Evolutionary conservation across 2,888 invertebrate species (phyloP).

Genomic region (Melitaea athalia): DNA sequence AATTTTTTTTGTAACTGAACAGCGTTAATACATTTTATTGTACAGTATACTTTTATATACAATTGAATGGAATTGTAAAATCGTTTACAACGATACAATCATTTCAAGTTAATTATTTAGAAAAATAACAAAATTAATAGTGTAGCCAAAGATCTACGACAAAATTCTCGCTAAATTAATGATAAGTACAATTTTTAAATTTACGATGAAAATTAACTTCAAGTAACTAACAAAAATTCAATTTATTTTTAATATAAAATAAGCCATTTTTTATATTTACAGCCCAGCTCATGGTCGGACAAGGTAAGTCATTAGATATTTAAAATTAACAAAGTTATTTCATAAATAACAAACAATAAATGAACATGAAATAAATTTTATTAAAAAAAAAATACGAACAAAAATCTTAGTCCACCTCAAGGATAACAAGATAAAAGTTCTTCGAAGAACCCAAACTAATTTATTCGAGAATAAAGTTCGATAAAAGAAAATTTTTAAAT

Average conservation of each 20-base stretch:
- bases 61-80: too few species aligned
- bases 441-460: conserved; percentile 10
- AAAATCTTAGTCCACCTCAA: conserved; percentile 3
- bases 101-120: too few species aligned
- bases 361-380: conserved; percentile 1
- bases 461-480: not conserved
- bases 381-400: conserved; percentile 10
- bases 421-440: conserved; percentile 11
- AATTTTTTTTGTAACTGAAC: not conserved
- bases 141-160: too few species aligned
- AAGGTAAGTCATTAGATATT: conserved; percentile 84
- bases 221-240: conserved; percentile 3
- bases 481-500: conserved; percentile 2
- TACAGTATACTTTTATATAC: too few species aligned
- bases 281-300: conserved; percentile 96
- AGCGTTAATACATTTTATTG: not conserved
- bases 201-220: too few species aligned
- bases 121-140: too few species aligned
- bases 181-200: too few species aligned
- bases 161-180: too few species aligned
- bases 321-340: not conserved
- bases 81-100: too few species aligned
- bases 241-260: not conserved
- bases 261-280: conserved; percentile 54
- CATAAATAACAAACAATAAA: not conserved